A percentile compares a stretch with the other conserved stretches of the same genome.
Conservation (phyloP, 2,113 vertebrate species). For the Aptenodytes forsteri region DNA sequence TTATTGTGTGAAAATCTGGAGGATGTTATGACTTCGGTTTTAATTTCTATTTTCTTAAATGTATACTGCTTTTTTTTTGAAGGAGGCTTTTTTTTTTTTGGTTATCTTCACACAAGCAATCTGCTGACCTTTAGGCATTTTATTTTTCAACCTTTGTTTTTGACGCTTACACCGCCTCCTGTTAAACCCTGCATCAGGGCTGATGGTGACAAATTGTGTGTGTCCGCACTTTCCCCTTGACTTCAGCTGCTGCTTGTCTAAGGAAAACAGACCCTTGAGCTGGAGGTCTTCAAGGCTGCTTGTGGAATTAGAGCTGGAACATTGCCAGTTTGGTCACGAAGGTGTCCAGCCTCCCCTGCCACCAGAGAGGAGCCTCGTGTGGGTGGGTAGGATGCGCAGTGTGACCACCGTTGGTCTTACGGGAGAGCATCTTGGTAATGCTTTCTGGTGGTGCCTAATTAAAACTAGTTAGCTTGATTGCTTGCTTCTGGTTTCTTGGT, state of each 20-base stretch:
- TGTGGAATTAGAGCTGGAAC: background rate
- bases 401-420: background rate
- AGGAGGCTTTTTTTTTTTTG: background rate
- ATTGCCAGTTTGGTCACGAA: background rate
- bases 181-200: background rate
- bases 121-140: background rate
- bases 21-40: background rate
- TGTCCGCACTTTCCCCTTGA: rapidly evolving
- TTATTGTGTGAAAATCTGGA: background rate
- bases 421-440: background rate
- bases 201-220: background rate
- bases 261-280: background rate
- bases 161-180: background rate
- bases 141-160: background rate
- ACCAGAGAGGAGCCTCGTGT: rapidly evolving
- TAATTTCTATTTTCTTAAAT: background rate
- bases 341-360: background rate
- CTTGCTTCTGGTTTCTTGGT: background rate
- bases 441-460: background rate
- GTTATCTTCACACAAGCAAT: background rate
- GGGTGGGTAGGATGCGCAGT: rapidly evolving
- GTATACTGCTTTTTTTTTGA: background rate
- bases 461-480: background rate
- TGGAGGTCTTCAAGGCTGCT: background rate
- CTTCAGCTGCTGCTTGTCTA: background rate